Evolutionary conservation across 2,113 vertebrate species (phyloP).

Genomic region (Syngnathus scovelli): DNA sequence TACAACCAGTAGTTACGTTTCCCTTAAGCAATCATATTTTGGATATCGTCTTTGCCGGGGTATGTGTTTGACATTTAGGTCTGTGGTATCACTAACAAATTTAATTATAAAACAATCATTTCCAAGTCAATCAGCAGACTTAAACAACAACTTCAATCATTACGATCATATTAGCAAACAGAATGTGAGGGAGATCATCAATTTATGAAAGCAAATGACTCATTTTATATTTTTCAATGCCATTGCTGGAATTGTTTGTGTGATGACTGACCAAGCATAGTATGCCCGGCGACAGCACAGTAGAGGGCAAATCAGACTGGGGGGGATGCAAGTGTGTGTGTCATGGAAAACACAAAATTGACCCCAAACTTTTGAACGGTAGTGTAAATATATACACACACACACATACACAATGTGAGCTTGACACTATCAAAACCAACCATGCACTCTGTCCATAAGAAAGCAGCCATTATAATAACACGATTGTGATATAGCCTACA

Average conservation of each 20-base stretch:
- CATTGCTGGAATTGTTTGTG: slow-evolving; percentile 9
- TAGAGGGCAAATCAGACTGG: neutral
- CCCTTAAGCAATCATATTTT: too few species aligned
- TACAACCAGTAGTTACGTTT: too few species aligned
- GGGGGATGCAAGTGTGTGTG: slow-evolving; percentile 2
- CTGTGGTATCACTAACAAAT: too few species aligned
- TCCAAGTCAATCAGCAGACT: too few species aligned
- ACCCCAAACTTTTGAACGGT: neutral
- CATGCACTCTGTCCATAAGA: neutral
- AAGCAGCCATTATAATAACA: neutral
- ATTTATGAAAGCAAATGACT: too few species aligned
- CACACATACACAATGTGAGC: neutral
- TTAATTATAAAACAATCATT: too few species aligned
- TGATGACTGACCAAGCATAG: slow-evolving; percentile 23
- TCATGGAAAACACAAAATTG: neutral
- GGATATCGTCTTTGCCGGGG: too few species aligned
- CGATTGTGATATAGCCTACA: neutral
- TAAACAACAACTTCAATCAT: too few species aligned
- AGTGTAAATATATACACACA: neutral
- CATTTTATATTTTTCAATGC: neutral
- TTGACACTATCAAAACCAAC: neutral
- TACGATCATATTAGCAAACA: too few species aligned
- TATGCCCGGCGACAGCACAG: slow-evolving; percentile 31
- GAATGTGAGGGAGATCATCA: too few species aligned
- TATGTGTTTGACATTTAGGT: too few species aligned